Evolutionary conservation across 1,140 invertebrate species (phyloP).

Genomic region (Psilanteris sp.): DNA sequence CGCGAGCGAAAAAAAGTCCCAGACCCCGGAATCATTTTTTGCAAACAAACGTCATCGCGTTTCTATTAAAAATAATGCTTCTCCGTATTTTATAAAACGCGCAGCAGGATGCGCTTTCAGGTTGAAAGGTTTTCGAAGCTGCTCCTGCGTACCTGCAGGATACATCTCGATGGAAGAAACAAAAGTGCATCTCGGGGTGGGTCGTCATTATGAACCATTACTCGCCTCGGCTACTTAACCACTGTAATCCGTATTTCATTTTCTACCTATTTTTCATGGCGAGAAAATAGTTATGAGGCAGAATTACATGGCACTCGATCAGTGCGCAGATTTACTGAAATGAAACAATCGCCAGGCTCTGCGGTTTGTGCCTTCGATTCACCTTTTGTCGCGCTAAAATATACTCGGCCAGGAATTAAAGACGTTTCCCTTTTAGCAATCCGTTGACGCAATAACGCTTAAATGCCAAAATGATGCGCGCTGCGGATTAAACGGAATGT

Average conservation of each 20-base stretch:
- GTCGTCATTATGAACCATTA: constrained; percentile 65
- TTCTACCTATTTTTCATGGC: constrained; percentile 68
- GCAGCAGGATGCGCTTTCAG: constrained; percentile 20
- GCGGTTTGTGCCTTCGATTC: constrained; percentile 55
- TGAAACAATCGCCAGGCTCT: constrained; percentile 47
- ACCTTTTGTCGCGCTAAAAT: constrained; percentile 15
- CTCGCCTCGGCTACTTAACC: constrained; percentile 68
- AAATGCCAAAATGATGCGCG: constrained; percentile 20
- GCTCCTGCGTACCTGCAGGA: constrained; percentile 10
- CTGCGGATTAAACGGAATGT: constrained; percentile 8
- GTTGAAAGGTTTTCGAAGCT: constrained; percentile 23
- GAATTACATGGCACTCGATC: constrained; percentile 67
- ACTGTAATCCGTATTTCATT: constrained; percentile 77
- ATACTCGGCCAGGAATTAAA: constrained; percentile 11
- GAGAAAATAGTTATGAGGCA: constrained; percentile 67
- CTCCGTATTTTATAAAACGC: constrained; percentile 8
- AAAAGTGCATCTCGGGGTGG: constrained; percentile 29
- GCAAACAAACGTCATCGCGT: constrained; percentile 8
- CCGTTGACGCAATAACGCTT: constrained; percentile 12
- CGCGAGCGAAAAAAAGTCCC: not conserved
- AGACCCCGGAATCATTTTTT: not conserved
- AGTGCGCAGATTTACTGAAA: constrained; percentile 65
- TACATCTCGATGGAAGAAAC: constrained; percentile 14
- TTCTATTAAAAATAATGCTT: constrained; percentile 30
- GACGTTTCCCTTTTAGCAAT: constrained; percentile 22